Base-by-base conservation (phyloP, 2,113 vertebrate genomes). In the Sorex fumeus region DNA sequence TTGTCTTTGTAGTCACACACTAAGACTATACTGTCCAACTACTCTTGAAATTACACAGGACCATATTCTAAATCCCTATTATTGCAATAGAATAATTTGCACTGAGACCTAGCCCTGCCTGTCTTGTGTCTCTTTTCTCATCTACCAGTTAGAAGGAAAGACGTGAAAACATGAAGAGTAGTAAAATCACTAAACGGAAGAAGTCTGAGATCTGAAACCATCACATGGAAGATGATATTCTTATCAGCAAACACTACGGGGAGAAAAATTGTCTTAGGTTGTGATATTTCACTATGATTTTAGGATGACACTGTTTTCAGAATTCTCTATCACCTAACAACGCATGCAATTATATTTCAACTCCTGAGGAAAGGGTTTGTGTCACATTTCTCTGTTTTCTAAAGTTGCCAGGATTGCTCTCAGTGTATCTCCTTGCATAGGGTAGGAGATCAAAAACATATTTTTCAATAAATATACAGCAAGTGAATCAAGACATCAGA, bases 401-500 rank as follows among this genome's bases (percentile, higher is more conserved):
- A 3, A 13, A 89, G 23, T n/a, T 91, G 15, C 60, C 45, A 71
- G 45, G 32, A 43, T 27, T 62, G 32, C 9, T 77, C 2, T 40
- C 78, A 2, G 50, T 77, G 27, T 7, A 82, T 32, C 13, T 70
- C 71, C 18, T 66, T 34, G 3, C 32, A 64, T 36, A 82, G 43
- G 87, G 1, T n/a, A 36, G 43, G 1, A 32, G 27, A 81, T 74
- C 77, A 84, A 47, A 45, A 74, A 64, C 30, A 25, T 12, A n/a
- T 47, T 91, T 85, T 77, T 45, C 79, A 85, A 67, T 78, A 78
- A 92, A 85, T 75, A 77, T 10, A 16, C 30, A 60, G 84, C 15
- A 60, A 74, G 32, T 34, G 6, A 70, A 5, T 66, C 15, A 72
- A 87, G 47, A 67, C 25, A 81, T 67, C 34, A 75, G 28, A 78